Conservation (phyloP, 2,888 invertebrate genomes). For the Hoplodrina blanda region DNA sequence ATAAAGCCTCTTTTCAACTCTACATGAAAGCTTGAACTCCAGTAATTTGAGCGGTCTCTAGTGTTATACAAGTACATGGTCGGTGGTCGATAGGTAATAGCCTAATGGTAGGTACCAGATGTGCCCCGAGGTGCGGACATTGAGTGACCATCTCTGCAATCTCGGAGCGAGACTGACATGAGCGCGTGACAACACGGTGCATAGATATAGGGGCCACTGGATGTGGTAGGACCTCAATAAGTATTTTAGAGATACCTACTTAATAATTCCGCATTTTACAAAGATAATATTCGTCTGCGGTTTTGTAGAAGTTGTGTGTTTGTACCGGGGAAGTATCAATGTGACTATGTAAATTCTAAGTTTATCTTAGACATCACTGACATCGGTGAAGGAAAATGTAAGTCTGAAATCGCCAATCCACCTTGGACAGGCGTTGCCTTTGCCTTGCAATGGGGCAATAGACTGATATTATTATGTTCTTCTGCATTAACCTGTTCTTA, state of each 20-base stretch:
- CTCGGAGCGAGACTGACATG: conserved; percentile 55
- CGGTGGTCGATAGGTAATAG: conserved; percentile 57
- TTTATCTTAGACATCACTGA: too few species aligned
- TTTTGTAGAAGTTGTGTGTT: too few species aligned
- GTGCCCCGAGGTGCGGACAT: conserved; percentile 64
- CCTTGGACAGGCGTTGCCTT: too few species aligned
- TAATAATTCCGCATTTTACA: too few species aligned
- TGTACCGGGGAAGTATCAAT: too few species aligned
- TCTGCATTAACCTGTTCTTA: too few species aligned
- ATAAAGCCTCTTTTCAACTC: conserved; percentile 4
- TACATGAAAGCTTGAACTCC: conserved; percentile 13
- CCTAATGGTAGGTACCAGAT: conserved; percentile 38
- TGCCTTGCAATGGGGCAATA: too few species aligned
- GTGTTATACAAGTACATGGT: conserved; percentile 22
- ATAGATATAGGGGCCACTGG: conserved; percentile 25
- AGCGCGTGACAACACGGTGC: conserved; percentile 57
- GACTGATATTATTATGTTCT: too few species aligned
- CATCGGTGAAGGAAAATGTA: too few species aligned
- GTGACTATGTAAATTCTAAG: too few species aligned
- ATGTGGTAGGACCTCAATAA: conserved; percentile 8
- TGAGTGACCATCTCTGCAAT: conserved; percentile 63
- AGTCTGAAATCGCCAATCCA: too few species aligned
- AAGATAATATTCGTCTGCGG: too few species aligned
- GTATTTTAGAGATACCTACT: neutral
- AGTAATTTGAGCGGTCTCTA: conserved; percentile 34